Evolutionary conservation across 1,140 invertebrate species (phyloP).

Genomic region (Orius insidiosus): DNA sequence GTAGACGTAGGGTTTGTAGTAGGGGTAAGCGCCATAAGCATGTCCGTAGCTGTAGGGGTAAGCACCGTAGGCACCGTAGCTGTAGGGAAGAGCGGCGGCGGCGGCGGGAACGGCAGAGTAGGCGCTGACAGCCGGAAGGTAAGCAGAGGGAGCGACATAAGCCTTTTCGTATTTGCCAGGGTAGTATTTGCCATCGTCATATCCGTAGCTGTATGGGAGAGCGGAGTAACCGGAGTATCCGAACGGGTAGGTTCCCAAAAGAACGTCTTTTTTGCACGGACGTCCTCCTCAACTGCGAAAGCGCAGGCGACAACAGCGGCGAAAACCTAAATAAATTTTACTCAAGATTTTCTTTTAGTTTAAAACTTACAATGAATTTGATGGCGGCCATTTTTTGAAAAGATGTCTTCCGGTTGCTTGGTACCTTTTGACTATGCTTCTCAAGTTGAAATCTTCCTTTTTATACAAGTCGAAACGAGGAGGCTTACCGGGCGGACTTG

Average conservation of each 20-base stretch:
- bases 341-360: neutral
- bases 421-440: neutral
- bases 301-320: conserved; percentile 3
- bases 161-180: conserved; percentile 18
- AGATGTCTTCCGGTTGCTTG: neutral
- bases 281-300: conserved; percentile 4
- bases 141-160: neutral
- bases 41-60: conserved; percentile 7
- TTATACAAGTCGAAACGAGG: neutral
- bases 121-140: conserved; percentile 3
- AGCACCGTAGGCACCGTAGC: neutral
- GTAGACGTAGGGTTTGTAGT: conserved; percentile 6
- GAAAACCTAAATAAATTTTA: conserved; percentile 8
- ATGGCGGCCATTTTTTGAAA: no score
- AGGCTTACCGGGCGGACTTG: neutral
- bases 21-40: conserved; percentile 11
- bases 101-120: neutral
- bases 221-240: conserved; percentile 11
- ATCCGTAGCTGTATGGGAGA: conserved; percentile 1
- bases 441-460: neutral
- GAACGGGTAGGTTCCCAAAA: conserved; percentile 8
- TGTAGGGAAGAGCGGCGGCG: neutral
- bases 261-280: conserved; percentile 14
- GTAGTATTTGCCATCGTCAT: conserved; percentile 20
- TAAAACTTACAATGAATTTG: no score